phyloP scores from a whole-genome alignment of 35 echinoderm and acorn worm genomes.

The Amphiura filiformis region DNA sequence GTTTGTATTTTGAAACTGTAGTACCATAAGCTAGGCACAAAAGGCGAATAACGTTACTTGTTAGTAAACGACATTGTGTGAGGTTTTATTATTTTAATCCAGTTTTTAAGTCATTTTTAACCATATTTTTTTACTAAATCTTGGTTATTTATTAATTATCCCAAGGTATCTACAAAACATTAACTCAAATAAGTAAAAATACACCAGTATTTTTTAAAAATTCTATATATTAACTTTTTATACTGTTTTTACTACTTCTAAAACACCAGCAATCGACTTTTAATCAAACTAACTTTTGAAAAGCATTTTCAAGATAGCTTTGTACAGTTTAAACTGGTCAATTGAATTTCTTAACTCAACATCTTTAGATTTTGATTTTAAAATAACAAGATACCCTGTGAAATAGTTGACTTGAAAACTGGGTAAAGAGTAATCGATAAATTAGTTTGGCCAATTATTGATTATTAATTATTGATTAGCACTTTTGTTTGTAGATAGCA shows the following conservation, averaged over 20 bases:
- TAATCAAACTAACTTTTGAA: background rate
- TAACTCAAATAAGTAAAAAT: background rate
- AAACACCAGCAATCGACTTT: background rate
- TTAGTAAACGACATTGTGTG: background rate
- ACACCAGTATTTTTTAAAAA: background rate
- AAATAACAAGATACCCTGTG: background rate
- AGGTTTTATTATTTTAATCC: conserved; percentile 1
- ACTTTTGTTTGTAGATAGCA: conserved; percentile 78
- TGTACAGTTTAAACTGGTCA: background rate
- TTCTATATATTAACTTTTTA: background rate
- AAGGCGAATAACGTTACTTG: background rate
- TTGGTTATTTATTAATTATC: background rate
- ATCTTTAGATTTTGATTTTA: background rate
- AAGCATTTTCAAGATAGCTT: background rate
- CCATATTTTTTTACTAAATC: background rate
- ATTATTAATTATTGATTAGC: conserved; percentile 36
- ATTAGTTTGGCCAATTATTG: background rate
- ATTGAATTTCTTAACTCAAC: background rate
- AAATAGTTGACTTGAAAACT: background rate
- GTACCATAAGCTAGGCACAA: conserved; percentile 3
- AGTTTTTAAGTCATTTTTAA: background rate
- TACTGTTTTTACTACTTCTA: background rate
- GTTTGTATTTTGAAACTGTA: background rate
- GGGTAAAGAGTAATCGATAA: background rate
- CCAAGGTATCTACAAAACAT: background rate